Evolutionary conservation across 2,797 vertebrate genomes (phyloP).

Genomic region (Chrysocyon brachyurus): DNA sequence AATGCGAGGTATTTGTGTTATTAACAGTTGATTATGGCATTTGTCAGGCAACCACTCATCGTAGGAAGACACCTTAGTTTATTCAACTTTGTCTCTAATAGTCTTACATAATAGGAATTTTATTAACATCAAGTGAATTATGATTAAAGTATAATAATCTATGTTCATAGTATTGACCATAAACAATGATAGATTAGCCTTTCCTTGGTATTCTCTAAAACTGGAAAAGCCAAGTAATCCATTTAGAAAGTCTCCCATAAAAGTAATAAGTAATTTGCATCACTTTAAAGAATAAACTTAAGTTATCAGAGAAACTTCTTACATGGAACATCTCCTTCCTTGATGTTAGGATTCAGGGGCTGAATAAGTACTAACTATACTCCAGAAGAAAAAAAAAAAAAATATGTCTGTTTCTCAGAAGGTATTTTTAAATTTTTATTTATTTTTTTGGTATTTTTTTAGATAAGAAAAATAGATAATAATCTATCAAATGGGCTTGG

Average conservation of each 20-base stretch:
- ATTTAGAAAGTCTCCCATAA: not conserved
- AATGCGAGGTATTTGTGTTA: not conserved
- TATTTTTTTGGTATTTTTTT: not conserved
- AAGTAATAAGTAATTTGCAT: not conserved
- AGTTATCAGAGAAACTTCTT: not conserved
- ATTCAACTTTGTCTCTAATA: not conserved
- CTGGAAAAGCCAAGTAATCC: not conserved
- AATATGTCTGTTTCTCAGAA: constrained; percentile 30
- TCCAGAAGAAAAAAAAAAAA: not conserved
- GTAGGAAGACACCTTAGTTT: not conserved
- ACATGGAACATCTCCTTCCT: not conserved
- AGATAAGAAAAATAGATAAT: not conserved
- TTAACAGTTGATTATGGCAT: not conserved
- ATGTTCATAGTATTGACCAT: not conserved
- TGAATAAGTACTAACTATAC: not conserved
- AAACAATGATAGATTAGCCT: not conserved
- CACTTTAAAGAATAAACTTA: constrained; percentile 8
- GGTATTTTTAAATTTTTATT: not conserved
- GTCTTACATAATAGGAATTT: not conserved
- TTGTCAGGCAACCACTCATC: not conserved
- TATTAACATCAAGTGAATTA: constrained; percentile 3
- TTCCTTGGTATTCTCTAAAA: not conserved
- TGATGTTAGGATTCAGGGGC: not conserved
- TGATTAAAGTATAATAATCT: not conserved
- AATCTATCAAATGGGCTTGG: not conserved